Evolutionary conservation across 2,888 invertebrate species (phyloP).

Genomic region (Drosophila anceps): DNA sequence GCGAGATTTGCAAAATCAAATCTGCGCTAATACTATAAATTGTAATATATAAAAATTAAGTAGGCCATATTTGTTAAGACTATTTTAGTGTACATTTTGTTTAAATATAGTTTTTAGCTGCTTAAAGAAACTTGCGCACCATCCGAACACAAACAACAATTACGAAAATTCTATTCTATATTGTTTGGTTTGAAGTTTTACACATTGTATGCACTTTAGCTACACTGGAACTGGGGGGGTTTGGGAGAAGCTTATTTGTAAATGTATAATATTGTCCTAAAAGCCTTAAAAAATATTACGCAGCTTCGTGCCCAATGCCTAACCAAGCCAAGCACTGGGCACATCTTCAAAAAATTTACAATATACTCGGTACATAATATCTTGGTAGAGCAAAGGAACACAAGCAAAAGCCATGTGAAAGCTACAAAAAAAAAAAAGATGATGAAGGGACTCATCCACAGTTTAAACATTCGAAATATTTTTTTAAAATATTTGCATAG

Average conservation of each 20-base stretch:
- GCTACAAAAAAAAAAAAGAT: slow-evolving; percentile 48
- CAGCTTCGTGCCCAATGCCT: slow-evolving; percentile 24
- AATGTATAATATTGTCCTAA: slow-evolving; percentile 73
- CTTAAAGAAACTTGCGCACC: slow-evolving; percentile 41
- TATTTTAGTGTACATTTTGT: slow-evolving; percentile 38
- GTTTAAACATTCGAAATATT: slow-evolving; percentile 52
- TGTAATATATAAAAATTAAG: slow-evolving; percentile 54
- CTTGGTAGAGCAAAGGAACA: slow-evolving; percentile 71
- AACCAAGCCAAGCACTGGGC: slow-evolving; percentile 25
- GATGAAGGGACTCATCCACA: slow-evolving; percentile 32
- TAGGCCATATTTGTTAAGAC: slow-evolving; percentile 41
- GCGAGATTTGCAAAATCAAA: slow-evolving; percentile 74
- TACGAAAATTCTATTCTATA: slow-evolving; percentile 13
- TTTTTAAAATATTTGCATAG: slow-evolving; percentile 51
- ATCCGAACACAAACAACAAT: slow-evolving; percentile 35
- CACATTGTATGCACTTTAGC: slow-evolving; percentile 33
- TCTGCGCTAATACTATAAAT: slow-evolving; percentile 67
- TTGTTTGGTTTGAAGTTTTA: slow-evolving; percentile 42
- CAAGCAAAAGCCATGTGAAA: slow-evolving; percentile 74
- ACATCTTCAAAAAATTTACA: slow-evolving; percentile 39
- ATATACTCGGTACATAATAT: slow-evolving; percentile 54
- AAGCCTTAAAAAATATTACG: slow-evolving; percentile 72
- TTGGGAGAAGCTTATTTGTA: slow-evolving; percentile 30
- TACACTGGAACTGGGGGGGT: slow-evolving; percentile 28
- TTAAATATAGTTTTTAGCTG: slow-evolving; percentile 41